Evolutionary conservation across 2,797 vertebrate genomes (phyloP), one percentile per base, ranked within the genome.

Genomic region (Taenioides sp.): DNA sequence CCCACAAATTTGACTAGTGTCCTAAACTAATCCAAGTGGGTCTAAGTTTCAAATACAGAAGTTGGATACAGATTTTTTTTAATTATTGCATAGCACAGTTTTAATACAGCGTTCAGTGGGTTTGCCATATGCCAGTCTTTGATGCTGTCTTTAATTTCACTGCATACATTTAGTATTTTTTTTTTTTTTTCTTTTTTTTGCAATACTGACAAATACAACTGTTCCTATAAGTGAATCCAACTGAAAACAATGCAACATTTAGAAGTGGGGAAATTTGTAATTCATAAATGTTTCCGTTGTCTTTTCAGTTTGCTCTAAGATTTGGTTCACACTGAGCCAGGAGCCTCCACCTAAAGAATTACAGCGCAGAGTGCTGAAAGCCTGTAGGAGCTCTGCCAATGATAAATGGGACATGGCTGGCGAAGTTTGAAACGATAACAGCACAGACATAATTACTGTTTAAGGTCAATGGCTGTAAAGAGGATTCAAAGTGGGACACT

Each of bases 361-460:
- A 5, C n/a, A 40, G 34, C n/a, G 20, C 31, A 63, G 34, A 10
- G 12, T 18, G 22, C 40, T 49, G 63, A 65, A 49, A 37, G 43
- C 17, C 22, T 18, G 9, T 10, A 64, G 37, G n/a, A 52, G 49
- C 28, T 66, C 23, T 20, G 43, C 43, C 65, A 66, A 3, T n/a
- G 64, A 31, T 12, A 11, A 28, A 66, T 66, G 64, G 18, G 25
- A 52, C 47, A 52, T 31, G 40, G n/a, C 4, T 16, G 18, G 43
- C 3, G 65, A 66, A 52, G 65, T 66, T 52, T 68, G 66, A 68
- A 68, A 68, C 40, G 31, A 68, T 57, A 50, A 55, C 28, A 55
- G 52, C 12, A 25, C 10, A 68, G 66, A 57, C 28, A 31, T 67
- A 34, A 67, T 34, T 55, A 54, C 25, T 27, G 57, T 59, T 59